These are phyloP conservation scores for Sebastes paucispinis DNA, from an alignment of 2,797 vertebrate genomes.

Conservation along the genomic window DNA sequence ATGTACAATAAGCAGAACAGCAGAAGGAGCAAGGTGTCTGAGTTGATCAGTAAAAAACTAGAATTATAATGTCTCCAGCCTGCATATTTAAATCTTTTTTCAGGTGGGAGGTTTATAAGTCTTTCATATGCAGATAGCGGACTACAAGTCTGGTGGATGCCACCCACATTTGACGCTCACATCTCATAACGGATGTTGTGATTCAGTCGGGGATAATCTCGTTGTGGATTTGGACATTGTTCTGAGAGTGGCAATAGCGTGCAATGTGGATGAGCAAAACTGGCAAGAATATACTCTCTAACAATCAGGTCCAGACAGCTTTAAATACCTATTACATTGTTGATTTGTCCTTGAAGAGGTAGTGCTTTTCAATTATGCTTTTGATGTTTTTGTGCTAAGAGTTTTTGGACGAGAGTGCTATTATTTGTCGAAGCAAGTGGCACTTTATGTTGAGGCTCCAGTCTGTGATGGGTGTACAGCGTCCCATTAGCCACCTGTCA, in stretches of 20 bases:
- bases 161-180: slow-evolving; percentile 5
- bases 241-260: slow-evolving; percentile 1
- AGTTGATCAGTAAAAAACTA: slow-evolving; percentile 1
- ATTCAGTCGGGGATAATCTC: slow-evolving; percentile 13
- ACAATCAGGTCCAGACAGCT: slow-evolving; percentile 39
- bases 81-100: slow-evolving; percentile 3
- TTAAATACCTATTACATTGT: slow-evolving; percentile 37
- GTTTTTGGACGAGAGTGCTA: slow-evolving; percentile 34
- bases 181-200: background rate
- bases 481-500: slow-evolving; percentile 71
- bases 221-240: slow-evolving; percentile 7
- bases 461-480: slow-evolving; percentile 26
- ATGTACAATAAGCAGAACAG: slow-evolving; percentile 12
- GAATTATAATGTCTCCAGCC: background rate
- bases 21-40: background rate
- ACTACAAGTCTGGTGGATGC: background rate
- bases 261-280: slow-evolving; percentile 15
- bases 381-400: slow-evolving; percentile 35
- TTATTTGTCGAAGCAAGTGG: slow-evolving; percentile 43
- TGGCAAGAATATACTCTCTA: background rate
- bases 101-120: slow-evolving; percentile 1
- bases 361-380: slow-evolving; percentile 39
- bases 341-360: slow-evolving; percentile 52
- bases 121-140: slow-evolving; percentile 24
- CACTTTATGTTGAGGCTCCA: slow-evolving; percentile 43